These are phyloP conservation scores for Lasioglossum leucozonium DNA, from an alignment of 2,888 invertebrate genomes.

Conservation along the genomic window DNA sequence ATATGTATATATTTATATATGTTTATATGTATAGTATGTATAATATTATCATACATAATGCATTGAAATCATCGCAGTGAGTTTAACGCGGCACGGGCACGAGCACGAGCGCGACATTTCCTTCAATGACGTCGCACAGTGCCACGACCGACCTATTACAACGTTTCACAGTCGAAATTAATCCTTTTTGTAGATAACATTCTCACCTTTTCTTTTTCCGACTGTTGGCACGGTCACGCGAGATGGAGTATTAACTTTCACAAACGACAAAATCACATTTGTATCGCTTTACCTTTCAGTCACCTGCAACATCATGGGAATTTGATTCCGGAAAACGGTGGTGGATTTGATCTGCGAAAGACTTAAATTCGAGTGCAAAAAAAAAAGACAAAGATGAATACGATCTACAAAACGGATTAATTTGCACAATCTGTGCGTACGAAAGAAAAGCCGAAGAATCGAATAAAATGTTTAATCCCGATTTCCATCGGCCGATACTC, in stretches of 20 bases:
- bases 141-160: background rate
- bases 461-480: background rate
- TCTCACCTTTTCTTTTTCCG: background rate
- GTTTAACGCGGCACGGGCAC: conserved; percentile 48
- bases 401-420: background rate
- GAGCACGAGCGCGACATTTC: conserved; percentile 9
- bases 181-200: background rate
- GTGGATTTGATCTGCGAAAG: background rate
- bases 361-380: background rate
- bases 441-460: background rate
- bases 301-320: background rate
- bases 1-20: conserved; percentile 58
- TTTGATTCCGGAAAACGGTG: background rate
- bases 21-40: conserved; percentile 60
- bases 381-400: no score
- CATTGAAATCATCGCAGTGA: conserved; percentile 61
- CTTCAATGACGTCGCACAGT: background rate
- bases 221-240: background rate
- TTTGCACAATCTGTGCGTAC: background rate
- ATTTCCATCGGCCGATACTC: background rate
- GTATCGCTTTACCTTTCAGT: no score
- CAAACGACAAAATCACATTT: no score
- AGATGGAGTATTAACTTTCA: no score
- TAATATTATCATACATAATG: conserved; percentile 62
- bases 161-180: background rate